A percentile compares a stretch with the other conserved stretches of the same genome.
Evolutionary conservation across 2,797 vertebrate species (phyloP).

Genomic region (Champsocephalus gunnari): DNA sequence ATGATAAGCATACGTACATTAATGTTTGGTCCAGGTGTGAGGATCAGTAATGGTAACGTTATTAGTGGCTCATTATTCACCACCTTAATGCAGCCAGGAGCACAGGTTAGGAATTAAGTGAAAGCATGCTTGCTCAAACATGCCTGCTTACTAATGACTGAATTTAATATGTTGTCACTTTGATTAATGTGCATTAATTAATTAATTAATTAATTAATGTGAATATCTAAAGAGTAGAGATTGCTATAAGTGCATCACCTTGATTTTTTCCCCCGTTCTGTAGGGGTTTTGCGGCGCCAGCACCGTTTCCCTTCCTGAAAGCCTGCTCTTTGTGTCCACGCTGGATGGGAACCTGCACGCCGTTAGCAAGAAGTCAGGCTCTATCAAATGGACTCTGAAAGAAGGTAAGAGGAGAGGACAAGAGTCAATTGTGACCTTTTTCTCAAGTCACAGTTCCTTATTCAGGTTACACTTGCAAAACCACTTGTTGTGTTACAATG

Average conservation of each 20-base stretch:
- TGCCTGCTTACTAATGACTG: not conserved
- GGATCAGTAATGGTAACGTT: conserved; percentile 2
- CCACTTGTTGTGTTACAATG: conserved; percentile 15
- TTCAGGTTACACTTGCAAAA: conserved; percentile 39
- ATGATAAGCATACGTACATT: too few species aligned
- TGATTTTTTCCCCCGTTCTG: conserved; percentile 23
- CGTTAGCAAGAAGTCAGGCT: conserved; percentile 95
- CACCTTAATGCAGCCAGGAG: not conserved
- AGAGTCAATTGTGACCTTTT: not conserved
- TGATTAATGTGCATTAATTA: not conserved
- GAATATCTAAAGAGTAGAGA: not conserved
- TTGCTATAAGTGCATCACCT: not conserved
- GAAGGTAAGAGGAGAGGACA: conserved; percentile 87
- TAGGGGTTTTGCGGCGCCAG: conserved; percentile 86
- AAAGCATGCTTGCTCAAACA: conserved; percentile 10
- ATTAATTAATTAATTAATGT: not conserved
- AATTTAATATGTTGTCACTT: not conserved
- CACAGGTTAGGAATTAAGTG: conserved; percentile 19
- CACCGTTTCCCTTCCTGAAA: conserved; percentile 94
- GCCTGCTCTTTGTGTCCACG: conserved; percentile 95
- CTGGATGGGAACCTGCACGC: conserved; percentile 97
- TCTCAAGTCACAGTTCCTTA: conserved; percentile 8
- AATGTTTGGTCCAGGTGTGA: conserved; percentile 3
- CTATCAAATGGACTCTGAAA: conserved; percentile 98
- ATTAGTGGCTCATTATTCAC: conserved; percentile 47